Evolutionary conservation across 2,113 vertebrate species (phyloP).

Genomic region (Phylloscopus whistleri): DNA sequence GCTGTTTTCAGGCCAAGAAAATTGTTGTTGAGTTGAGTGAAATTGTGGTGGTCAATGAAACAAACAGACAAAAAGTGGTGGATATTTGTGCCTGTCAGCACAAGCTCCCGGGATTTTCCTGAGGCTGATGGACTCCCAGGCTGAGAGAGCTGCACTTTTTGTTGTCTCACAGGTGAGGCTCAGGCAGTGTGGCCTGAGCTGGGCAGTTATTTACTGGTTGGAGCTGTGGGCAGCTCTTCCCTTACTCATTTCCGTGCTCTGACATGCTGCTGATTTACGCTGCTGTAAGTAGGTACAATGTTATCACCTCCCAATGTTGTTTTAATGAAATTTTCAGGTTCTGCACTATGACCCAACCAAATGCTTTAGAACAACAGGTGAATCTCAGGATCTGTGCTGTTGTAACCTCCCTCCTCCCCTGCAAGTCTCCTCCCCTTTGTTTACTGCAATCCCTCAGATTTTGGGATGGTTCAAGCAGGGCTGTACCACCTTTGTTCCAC

Average conservation of each 20-base stretch:
- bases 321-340: neutral
- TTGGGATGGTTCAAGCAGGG: neutral
- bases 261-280: neutral
- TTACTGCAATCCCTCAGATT: neutral
- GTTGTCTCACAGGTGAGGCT: neutral
- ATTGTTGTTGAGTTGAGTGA: neutral
- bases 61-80: neutral
- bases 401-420: slow-evolving; percentile 12
- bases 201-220: neutral
- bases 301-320: neutral
- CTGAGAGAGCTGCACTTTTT: neutral
- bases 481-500: neutral
- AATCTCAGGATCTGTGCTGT: slow-evolving; percentile 9
- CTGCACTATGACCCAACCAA: neutral
- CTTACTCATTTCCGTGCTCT: slow-evolving; percentile 36
- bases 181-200: neutral
- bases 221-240: neutral
- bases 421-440: slow-evolving; percentile 3
- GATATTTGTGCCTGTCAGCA: neutral
- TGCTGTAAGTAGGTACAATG: neutral
- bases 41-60: neutral
- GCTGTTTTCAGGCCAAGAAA: neutral
- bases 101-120: neutral
- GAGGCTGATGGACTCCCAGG: neutral
- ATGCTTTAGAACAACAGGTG: neutral